Base-by-base conservation (phyloP, 2,888 invertebrate species). In the Homarus gammarus region DNA sequence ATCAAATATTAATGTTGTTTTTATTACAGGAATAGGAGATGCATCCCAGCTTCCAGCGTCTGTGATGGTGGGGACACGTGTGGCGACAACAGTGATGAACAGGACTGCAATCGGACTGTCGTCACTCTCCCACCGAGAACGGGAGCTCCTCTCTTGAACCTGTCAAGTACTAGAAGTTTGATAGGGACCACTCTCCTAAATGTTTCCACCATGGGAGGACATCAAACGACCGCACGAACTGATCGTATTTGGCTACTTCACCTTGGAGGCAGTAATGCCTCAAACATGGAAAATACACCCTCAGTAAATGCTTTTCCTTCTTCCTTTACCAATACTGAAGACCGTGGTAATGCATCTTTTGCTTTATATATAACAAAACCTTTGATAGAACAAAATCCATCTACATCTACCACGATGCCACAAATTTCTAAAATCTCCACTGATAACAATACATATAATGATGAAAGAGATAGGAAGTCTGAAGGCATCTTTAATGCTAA, bases 61-160 rank as follows among this genome's bases (percentile, higher is more conserved):
- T 93, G 93, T 90, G 92, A 93, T 92, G 93, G 93, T 68, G 64
- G 90, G 56, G 92, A 93, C 87, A 91, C 92, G 81, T 93, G 93
- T 87, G 93, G 93, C 61, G 93, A 93, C 91, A 82, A 90, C 83
- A 92, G 92, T 73, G 93, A 93, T 89, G 93, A 93, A 92, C 83
- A 86, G 87, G 92, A 92, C 87, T 93, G 93, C 89, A 87, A 91
- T 92, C 44, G 90, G 92, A 22, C 91, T 91, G 51, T 91, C 91
- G 15, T 91, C 91, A 33, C 91, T 91, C 31, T 91, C 91, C 0
- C 91, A 91, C 86, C 84, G 91, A 83, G 91, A 91, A 77, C 81
- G 91, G 73, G 91, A 91, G 79, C 89, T 91, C 27, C 90, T 91
- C 12, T 91, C 91, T 36, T 91, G 87, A 91, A 90, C 49, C 31